Evolutionary conservation across 1,140 invertebrate species (phyloP).

Genomic region (Colletes gigas): DNA sequence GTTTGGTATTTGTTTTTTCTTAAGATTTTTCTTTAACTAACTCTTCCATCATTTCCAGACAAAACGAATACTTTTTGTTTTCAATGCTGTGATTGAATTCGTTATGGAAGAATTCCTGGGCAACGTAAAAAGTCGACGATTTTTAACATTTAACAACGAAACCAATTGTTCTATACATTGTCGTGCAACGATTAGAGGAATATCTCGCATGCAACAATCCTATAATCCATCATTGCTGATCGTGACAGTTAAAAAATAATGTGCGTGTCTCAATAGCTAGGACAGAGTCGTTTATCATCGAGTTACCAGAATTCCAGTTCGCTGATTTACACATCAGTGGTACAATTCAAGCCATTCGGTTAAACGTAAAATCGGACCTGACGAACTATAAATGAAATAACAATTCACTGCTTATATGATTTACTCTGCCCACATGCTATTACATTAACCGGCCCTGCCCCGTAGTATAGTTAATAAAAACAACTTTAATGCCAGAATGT

Average conservation of each 20-base stretch:
- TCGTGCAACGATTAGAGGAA: constrained; percentile 6
- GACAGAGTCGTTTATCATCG: constrained; percentile 37
- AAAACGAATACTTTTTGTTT: too few relatives aligned
- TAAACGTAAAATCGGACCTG: constrained; percentile 42
- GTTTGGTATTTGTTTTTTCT: too few relatives aligned
- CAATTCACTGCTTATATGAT: constrained; percentile 22
- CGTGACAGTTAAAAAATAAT: constrained; percentile 43
- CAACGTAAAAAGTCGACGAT: too few relatives aligned
- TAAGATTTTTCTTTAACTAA: too few relatives aligned
- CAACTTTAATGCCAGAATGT: background rate
- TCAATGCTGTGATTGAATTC: too few relatives aligned
- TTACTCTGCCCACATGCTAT: background rate
- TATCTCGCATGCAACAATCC: constrained; percentile 22
- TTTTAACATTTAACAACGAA: background rate
- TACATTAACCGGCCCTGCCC: constrained; percentile 3
- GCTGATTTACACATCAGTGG: constrained; percentile 42
- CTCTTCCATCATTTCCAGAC: too few relatives aligned
- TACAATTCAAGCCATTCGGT: constrained; percentile 30
- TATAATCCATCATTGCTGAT: constrained; percentile 38
- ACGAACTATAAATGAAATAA: constrained; percentile 47
- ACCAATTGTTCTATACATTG: background rate
- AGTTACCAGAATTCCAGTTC: constrained; percentile 48
- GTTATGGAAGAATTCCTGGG: too few relatives aligned
- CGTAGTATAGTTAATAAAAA: background rate
- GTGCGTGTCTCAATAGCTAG: constrained; percentile 23